Evolutionary conservation across 2,797 vertebrate genomes (phyloP).

Genomic region (Melanotaenia pygmaea): DNA sequence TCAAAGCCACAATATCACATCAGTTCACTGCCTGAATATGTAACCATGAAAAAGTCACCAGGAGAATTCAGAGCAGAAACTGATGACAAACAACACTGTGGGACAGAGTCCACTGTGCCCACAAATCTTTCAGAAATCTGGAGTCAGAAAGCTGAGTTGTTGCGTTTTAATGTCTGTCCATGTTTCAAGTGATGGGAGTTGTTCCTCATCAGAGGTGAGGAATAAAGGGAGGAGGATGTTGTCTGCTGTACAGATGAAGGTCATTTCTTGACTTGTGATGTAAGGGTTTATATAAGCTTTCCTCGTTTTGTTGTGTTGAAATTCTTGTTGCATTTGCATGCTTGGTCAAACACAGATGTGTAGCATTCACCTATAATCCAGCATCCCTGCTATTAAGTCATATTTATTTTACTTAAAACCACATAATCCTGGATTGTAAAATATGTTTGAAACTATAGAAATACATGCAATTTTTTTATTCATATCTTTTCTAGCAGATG

Average conservation of each 20-base stretch:
- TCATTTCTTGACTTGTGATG: background rate
- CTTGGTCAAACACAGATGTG: background rate
- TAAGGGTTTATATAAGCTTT: background rate
- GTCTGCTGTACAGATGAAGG: background rate
- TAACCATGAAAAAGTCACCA: slow-evolving; percentile 2
- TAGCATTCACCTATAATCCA: background rate
- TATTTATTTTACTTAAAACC: background rate
- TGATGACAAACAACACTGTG: background rate
- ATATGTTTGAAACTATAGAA: background rate
- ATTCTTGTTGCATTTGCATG: background rate
- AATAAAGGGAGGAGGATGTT: background rate
- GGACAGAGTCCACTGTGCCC: background rate
- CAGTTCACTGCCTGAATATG: slow-evolving; percentile 1
- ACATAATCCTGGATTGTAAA: background rate
- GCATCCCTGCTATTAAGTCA: background rate
- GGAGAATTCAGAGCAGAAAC: background rate
- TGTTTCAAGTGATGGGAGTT: background rate
- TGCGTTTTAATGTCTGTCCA: background rate
- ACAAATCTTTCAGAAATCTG: slow-evolving; percentile 6
- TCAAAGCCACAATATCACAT: slow-evolving; percentile 9
- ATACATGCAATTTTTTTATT: too few species aligned
- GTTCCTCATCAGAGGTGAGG: background rate
- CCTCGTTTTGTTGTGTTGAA: background rate
- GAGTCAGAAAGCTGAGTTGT: background rate
- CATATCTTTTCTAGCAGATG: too few species aligned